Evolutionary conservation across 92 coral and sea anemone genomes (phyloP), one percentile per base, ranked within the genome.

Genomic region (Palythoa heliodiscus): DNA sequence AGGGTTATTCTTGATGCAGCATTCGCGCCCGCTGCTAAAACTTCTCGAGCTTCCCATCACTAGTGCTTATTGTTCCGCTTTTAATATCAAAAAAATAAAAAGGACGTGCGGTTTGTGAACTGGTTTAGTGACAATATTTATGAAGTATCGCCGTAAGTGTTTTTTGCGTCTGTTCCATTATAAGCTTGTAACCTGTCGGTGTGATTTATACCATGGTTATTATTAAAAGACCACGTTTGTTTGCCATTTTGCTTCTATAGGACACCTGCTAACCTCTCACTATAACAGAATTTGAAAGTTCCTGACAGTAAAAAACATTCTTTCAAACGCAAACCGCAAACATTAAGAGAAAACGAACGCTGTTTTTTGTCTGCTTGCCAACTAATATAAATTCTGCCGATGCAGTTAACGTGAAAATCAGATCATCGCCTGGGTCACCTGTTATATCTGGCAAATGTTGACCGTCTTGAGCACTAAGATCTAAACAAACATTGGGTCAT

Each of bases 401-500:
- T 55, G 64, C 16, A 67, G 74, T 66, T 58, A 64, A 48, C 61
- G 15, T 23, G 58, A 9, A 52, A 4, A 66, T 80, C 84, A 80
- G 74, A 80, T 80, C 84, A 80, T 80, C 74, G 40, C 16, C 57
- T 80, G 63, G 20, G 84, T 80, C 84, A 80, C 37, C 70, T 20
- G 55, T 47, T 66, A 80, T 40, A 80, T 66, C 84, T 47, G 84
- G 84, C 74, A 80, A 38, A 55, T 80, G 84, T 66, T 67, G 73
- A 80, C 84, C 64, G 25, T 29, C 60, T 10, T n/a, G 20, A 66
- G 72, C 55, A 7, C 24, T 64, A 80, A 67, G 84, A 52, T 66
- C 40, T 40, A 80, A 80, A 80, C 84, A 80, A 80, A 66, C 73
- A 80, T 80, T 80, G 73, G 84, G n/a, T 80, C 84, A 80, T 80